phyloP scores from a whole-genome alignment of 2,888 invertebrate species.

The Ceramica pisi region DNA sequence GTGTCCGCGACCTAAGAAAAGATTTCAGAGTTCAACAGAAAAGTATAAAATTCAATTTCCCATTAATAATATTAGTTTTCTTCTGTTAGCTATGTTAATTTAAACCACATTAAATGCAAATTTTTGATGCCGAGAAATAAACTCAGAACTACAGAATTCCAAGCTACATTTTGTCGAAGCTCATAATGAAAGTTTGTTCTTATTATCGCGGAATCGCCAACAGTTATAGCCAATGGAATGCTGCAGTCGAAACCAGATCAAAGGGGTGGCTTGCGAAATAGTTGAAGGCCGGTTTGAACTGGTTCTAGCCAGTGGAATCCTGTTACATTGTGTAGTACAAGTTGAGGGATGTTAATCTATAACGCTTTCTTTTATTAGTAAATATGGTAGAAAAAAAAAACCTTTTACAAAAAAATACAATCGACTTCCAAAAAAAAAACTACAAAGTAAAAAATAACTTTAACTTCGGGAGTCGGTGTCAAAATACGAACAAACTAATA shows the following conservation, averaged over 20 bases:
- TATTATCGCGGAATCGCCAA: constrained; percentile 63
- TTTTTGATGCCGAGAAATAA: constrained; percentile 32
- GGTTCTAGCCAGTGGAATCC: constrained; percentile 72
- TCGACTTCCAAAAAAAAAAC: too few relatives aligned
- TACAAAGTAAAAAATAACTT: too few relatives aligned
- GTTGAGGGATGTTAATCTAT: constrained; percentile 50
- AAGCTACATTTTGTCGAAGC: constrained; percentile 63
- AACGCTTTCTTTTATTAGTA: neutral
- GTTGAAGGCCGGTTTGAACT: constrained; percentile 77
- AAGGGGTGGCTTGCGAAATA: constrained; percentile 82
- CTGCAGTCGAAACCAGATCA: constrained; percentile 82
- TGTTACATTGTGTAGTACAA: constrained; percentile 68
- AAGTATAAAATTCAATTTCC: too few relatives aligned
- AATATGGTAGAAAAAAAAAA: too few relatives aligned
- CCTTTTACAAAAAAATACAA: too few relatives aligned
- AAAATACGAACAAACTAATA: too few relatives aligned
- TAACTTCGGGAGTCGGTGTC: too few relatives aligned
- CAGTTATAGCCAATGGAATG: constrained; percentile 78
- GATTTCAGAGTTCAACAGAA: neutral
- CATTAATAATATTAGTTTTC: neutral
- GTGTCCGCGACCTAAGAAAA: too few relatives aligned
- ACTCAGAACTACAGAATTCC: constrained; percentile 46
- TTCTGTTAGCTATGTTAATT: neutral
- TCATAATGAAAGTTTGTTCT: constrained; percentile 57
- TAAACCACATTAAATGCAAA: constrained; percentile 35